A percentile compares a stretch with the other conserved stretches of the same genome.
phyloP scores from a whole-genome alignment of 1,140 invertebrate genomes.

The Ostrea edulis region DNA sequence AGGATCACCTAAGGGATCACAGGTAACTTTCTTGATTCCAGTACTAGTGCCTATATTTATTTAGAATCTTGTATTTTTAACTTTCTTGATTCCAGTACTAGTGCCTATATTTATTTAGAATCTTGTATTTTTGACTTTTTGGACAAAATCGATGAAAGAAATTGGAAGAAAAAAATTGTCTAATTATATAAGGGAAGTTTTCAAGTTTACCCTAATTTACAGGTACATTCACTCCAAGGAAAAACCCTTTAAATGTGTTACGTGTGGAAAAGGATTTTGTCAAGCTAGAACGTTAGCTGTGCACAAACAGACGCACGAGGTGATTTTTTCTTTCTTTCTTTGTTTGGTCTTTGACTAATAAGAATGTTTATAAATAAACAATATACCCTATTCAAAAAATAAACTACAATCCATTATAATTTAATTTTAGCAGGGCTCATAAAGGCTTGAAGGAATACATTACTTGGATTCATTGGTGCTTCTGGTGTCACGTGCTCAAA shows the following conservation, averaged over 20 bases:
- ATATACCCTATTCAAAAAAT: background rate
- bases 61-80: conserved; percentile 78
- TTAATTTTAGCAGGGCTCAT: conserved; percentile 3
- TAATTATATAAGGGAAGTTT: too few relatives aligned
- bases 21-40: conserved; percentile 82
- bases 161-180: too few relatives aligned
- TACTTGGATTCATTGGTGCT: background rate
- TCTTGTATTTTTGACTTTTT: background rate
- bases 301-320: conserved; percentile 86
- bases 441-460: background rate
- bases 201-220: conserved; percentile 11
- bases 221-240: conserved; percentile 98
- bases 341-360: too few relatives aligned
- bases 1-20: conserved; percentile 97
- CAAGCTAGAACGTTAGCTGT: conserved; percentile 95
- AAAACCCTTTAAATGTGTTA: conserved; percentile 96
- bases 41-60: background rate
- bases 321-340: background rate
- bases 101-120: background rate
- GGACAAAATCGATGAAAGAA: background rate
- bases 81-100: background rate
- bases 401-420: background rate
- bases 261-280: conserved; percentile 98
- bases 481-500: background rate
- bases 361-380: too few relatives aligned